phyloP scores from a whole-genome alignment of 1,140 invertebrate genomes.

The Drosophila chauvacae region DNA sequence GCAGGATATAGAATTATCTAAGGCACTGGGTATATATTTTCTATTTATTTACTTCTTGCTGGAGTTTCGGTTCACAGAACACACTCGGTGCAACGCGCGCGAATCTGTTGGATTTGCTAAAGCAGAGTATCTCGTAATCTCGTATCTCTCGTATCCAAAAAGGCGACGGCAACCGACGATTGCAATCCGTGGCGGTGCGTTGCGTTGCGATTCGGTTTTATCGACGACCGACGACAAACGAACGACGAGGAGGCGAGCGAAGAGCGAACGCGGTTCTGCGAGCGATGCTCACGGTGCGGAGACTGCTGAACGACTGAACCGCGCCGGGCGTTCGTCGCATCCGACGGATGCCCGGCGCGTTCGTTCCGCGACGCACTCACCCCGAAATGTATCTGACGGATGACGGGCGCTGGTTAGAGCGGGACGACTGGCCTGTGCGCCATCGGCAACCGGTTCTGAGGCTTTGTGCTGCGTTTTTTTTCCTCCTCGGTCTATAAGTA shows the following conservation, averaged over 20 bases:
- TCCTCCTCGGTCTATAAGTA: conserved; percentile 5
- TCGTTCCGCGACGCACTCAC: conserved; percentile 45
- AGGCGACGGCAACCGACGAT: conserved; percentile 47
- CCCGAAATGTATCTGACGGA: conserved; percentile 53
- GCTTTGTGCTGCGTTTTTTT: conserved; percentile 7
- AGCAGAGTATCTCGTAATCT: conserved; percentile 20
- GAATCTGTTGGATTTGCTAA: conserved; percentile 6
- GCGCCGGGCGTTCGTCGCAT: conserved; percentile 49
- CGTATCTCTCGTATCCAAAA: conserved; percentile 53
- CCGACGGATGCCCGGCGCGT: conserved; percentile 17
- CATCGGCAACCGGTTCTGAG: conserved; percentile 65
- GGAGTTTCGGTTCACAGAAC: conserved; percentile 11
- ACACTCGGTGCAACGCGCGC: conserved; percentile 43
- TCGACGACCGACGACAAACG: conserved; percentile 31
- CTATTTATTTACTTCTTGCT: not conserved
- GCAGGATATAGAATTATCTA: conserved; percentile 41
- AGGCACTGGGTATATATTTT: conserved; percentile 60
- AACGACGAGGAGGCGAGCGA: conserved; percentile 12
- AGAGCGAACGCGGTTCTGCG: conserved; percentile 51
- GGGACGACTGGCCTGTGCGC: conserved; percentile 11
- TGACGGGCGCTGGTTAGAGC: conserved; percentile 31
- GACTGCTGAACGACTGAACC: conserved; percentile 80
- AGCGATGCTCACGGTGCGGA: conserved; percentile 74
- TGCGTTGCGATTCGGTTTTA: conserved; percentile 15
- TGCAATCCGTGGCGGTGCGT: conserved; percentile 3